phyloP scores from a whole-genome alignment of 2,113 vertebrate species.

The Labeo rohita region DNA sequence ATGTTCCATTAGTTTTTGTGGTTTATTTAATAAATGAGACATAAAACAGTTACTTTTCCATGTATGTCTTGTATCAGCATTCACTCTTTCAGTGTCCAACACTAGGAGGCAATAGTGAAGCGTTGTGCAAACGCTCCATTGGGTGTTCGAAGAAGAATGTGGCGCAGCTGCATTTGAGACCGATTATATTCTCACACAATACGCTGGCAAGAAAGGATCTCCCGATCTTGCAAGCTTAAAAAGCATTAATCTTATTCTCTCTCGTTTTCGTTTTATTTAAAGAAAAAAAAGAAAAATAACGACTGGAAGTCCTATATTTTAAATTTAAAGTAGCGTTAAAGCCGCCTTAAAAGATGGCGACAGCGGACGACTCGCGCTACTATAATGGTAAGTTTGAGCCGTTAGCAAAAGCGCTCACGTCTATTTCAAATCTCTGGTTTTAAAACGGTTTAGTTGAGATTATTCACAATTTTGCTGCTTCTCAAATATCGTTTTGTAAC shows the following conservation, averaged over 20 bases:
- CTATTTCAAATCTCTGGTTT: background rate
- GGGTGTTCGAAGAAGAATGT: background rate
- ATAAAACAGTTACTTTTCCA: no score
- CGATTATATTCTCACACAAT: background rate
- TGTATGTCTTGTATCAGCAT: accelerated
- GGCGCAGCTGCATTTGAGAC: background rate
- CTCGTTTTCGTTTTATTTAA: background rate
- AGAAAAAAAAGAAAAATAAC: background rate
- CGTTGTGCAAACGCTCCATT: background rate
- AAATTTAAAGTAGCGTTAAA: background rate
- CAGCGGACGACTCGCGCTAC: slow-evolving; percentile 58
- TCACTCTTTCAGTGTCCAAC: background rate
- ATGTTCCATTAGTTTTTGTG: background rate
- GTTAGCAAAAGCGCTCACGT: background rate
- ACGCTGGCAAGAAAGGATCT: background rate
- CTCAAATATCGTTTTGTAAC: background rate
- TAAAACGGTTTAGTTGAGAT: background rate
- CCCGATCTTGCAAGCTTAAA: background rate
- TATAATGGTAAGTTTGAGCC: slow-evolving; percentile 53
- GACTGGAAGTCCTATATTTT: background rate
- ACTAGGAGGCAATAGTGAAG: background rate
- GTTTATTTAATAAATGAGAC: slow-evolving; percentile 43
- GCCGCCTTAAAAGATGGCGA: slow-evolving; percentile 54
- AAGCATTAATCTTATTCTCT: background rate
- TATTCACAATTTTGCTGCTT: background rate